Evolutionary conservation across 2,888 invertebrate genomes (phyloP).

Genomic region (Ormyrus rosae): DNA sequence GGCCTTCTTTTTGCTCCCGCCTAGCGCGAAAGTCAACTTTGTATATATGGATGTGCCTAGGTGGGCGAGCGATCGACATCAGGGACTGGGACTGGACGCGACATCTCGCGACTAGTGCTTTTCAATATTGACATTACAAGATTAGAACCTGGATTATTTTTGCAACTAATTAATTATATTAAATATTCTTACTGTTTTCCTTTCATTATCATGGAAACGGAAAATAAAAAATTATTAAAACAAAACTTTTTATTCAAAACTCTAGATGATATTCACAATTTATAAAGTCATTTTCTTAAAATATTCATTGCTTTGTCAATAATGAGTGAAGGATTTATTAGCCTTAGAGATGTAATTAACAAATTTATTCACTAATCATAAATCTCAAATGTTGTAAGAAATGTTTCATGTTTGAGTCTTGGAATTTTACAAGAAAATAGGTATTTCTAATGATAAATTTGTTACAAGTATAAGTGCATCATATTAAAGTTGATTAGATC

Average conservation of each 20-base stretch:
- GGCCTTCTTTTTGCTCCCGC: conserved; percentile 12
- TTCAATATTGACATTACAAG: neutral
- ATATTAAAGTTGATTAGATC: conserved; percentile 76
- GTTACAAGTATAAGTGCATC: conserved; percentile 69
- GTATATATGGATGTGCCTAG: neutral
- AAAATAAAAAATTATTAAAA: no score
- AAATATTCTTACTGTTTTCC: no score
- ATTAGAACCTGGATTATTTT: neutral
- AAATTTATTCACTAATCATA: conserved; percentile 53
- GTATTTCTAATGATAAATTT: conserved; percentile 29
- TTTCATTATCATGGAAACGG: no score
- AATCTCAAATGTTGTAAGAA: conserved; percentile 48
- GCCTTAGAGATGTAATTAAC: conserved; percentile 55
- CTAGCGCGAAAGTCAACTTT: neutral
- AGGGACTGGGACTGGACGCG: conserved; percentile 29
- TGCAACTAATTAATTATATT: no score
- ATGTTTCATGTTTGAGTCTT: conserved; percentile 29
- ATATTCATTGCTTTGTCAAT: conserved; percentile 4
- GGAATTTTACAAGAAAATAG: conserved; percentile 42
- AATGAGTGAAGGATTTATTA: conserved; percentile 40
- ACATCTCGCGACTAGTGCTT: conserved; percentile 46
- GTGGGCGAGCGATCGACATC: neutral
- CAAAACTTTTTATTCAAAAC: no score
- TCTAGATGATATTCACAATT: no score
- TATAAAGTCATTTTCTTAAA: no score